These are phyloP conservation scores for Neogobius melanostomus DNA, from an alignment of 2,113 vertebrate species.

Conservation along the genomic window DNA sequence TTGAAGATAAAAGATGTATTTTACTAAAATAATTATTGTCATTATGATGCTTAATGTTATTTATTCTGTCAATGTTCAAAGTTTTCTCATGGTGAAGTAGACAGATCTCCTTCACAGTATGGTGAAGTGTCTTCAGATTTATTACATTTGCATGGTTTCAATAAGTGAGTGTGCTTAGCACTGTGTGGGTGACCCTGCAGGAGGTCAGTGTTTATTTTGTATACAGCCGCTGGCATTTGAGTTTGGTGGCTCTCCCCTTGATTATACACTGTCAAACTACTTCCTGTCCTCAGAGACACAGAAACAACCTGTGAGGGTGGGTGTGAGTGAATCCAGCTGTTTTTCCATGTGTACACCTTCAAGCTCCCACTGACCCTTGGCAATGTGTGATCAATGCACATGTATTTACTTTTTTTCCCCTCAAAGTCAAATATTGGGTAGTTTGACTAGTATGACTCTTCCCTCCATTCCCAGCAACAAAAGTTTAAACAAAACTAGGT, in stretches of 20 bases:
- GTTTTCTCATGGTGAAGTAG: not conserved
- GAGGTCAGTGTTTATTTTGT: constrained; percentile 69
- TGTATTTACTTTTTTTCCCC: too few species aligned
- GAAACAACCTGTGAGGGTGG: constrained; percentile 38
- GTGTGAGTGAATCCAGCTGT: constrained; percentile 45
- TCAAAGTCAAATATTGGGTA: too few species aligned
- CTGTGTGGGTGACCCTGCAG: constrained; percentile 50
- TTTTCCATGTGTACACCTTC: constrained; percentile 38
- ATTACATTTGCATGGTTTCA: constrained; percentile 7
- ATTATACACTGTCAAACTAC: constrained; percentile 52
- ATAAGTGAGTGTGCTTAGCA: constrained; percentile 16
- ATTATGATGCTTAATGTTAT: too few species aligned
- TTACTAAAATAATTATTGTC: too few species aligned
- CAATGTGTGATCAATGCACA: too few species aligned
- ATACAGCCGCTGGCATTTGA: constrained; percentile 70
- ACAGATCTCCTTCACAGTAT: not conserved
- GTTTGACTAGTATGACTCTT: too few species aligned
- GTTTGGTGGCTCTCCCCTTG: constrained; percentile 48
- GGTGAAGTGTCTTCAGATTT: constrained; percentile 1
- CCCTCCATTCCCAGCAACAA: constrained; percentile 1
- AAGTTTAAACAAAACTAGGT: constrained; percentile 42
- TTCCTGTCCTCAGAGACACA: constrained; percentile 58
- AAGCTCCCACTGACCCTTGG: not conserved
- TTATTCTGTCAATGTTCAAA: not conserved
- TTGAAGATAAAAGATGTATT: not conserved